Evolutionary conservation across 2,888 invertebrate species (phyloP).

Genomic region (Saturnia pavonia): DNA sequence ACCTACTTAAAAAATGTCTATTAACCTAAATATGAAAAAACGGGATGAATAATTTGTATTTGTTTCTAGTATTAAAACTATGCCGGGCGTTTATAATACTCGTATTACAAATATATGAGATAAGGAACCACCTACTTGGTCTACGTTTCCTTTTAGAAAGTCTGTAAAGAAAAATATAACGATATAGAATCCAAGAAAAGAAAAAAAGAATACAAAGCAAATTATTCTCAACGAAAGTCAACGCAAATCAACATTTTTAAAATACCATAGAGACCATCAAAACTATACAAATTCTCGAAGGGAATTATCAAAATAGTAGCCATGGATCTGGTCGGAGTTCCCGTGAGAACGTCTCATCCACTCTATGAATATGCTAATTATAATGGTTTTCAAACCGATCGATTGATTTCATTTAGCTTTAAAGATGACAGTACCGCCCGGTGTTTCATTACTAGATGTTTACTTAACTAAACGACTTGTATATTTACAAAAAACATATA

Average conservation of each 20-base stretch:
- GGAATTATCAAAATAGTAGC: conserved; percentile 32
- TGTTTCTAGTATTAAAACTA: too few relatives aligned
- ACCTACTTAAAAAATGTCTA: too few relatives aligned
- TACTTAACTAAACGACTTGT: not conserved
- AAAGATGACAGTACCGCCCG: conserved; percentile 17
- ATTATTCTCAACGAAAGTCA: not conserved
- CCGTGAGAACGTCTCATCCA: conserved; percentile 44
- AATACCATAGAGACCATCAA: conserved; percentile 29
- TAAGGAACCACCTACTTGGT: not conserved
- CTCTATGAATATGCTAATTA: conserved; percentile 39
- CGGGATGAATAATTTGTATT: too few relatives aligned
- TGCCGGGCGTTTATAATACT: too few relatives aligned
- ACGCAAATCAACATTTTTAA: not conserved
- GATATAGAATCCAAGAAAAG: not conserved
- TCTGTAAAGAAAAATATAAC: not conserved
- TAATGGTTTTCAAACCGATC: conserved; percentile 27
- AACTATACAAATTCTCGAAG: conserved; percentile 34
- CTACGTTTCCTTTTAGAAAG: not conserved
- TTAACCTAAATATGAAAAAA: too few relatives aligned
- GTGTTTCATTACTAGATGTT: not conserved
- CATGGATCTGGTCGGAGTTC: conserved; percentile 33
- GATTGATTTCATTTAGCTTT: conserved; percentile 11
- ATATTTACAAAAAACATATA: not conserved
- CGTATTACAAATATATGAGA: too few relatives aligned
- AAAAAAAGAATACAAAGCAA: not conserved